Percentiles rank a stretch among this genome's conserved stretches.
Conservation (phyloP, 1,140 invertebrate species). For the Drosophila burlai region DNA sequence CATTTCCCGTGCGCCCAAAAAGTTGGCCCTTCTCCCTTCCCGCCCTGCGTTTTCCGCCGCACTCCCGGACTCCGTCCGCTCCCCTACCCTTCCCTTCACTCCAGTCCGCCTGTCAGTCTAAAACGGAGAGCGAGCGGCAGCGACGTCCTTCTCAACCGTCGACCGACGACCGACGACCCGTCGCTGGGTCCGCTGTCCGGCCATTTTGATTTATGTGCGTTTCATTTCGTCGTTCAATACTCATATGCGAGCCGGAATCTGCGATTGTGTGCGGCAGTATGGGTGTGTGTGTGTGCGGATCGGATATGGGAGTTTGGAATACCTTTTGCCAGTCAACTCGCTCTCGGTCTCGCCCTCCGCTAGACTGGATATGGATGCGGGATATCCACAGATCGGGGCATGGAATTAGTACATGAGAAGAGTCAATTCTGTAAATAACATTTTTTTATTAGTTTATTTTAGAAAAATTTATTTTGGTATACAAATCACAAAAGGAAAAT, state of each 20-base stretch:
- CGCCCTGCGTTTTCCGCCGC: constrained; percentile 36
- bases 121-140: constrained; percentile 44
- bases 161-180: constrained; percentile 62
- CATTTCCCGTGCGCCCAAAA: constrained; percentile 76
- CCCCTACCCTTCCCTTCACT: constrained; percentile 25
- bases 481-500: no score
- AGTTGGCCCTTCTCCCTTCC: constrained; percentile 28
- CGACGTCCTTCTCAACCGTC: constrained; percentile 28
- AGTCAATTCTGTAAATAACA: accelerated
- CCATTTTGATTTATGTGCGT: constrained; percentile 85
- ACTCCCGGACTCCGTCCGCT: constrained; percentile 1
- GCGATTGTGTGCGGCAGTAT: constrained; percentile 46
- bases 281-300: constrained; percentile 69
- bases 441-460: neutral
- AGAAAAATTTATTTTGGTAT: neutral
- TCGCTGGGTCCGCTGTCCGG: constrained; percentile 76
- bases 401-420: neutral
- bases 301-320: constrained; percentile 84
- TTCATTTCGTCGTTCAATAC: constrained; percentile 85
- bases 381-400: constrained; percentile 24
- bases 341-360: constrained; percentile 23
- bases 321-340: constrained; percentile 71
- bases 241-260: constrained; percentile 74
- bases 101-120: constrained; percentile 77
- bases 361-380: constrained; percentile 43